Evolutionary conservation across 2,113 vertebrate species (phyloP), one percentile per base, ranked within the genome.

Genomic region (Lipophrys pholis): DNA sequence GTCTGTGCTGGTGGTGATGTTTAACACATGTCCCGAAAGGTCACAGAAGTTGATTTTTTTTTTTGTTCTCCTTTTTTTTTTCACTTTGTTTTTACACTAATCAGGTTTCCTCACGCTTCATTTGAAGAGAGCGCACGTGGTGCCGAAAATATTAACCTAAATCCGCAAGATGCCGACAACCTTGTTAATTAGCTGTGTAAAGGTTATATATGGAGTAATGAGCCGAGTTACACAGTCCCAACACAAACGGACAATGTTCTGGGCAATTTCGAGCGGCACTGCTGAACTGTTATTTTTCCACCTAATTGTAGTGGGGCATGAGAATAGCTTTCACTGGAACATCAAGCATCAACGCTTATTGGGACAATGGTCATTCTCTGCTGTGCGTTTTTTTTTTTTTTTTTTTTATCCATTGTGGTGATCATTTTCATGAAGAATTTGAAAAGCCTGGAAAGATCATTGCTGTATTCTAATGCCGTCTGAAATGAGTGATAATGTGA

Each of bases 141-240:
- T 21, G 21, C 42, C 50, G 55, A 46, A 55, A 43, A 38, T 84
- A 36, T 62, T 51, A 63, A 85, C 43, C 35, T 16, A 71, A 77
- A 73, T 69, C 56, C 51, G 63, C 57, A 79, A 66, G 35, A 77
- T 80, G 71, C 43, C 83, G 73, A 80, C 86, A 90, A 68, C 42
- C 48, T 55, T 87, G 81, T 90, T 93, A 89, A 91, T 93, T 86
- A 82, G 75, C 74, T 83, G 78, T 46, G 54, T 76, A 87, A 91
- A 92, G 87, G 90, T 90, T 87, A 90, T 56, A 69, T 77, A 56
- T 68, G 51, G 76, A 65, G 78, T 86, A 89, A 89, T 83, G 69
- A 85, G 78, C 50, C 48, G 36, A 82, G 40, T 60, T 63, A 50
- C 46, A 58, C 45, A 59, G 57, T 73, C 45, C 14, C 72, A 43